phyloP scores from a whole-genome alignment of 92 coral and sea anemone genomes.

The Palythoa grandis region DNA sequence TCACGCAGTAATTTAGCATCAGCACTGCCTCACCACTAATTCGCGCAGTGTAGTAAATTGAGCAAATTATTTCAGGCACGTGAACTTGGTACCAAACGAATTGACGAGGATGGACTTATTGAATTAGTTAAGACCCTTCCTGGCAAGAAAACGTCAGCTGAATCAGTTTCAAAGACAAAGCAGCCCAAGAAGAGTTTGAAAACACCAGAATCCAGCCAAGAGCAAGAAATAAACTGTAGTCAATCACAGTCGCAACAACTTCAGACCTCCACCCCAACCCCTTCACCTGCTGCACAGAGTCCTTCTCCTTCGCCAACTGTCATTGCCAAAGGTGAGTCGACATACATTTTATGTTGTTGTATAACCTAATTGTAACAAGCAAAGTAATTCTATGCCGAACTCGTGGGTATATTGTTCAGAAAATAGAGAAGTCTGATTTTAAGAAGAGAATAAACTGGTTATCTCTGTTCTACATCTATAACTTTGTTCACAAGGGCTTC shows the following conservation, averaged over 20 bases:
- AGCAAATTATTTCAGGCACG: constrained; percentile 60
- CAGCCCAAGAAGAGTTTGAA: constrained; percentile 35
- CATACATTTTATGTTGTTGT: background rate
- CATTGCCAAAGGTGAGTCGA: constrained; percentile 5
- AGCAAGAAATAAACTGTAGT: background rate
- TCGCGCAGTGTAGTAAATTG: too few species aligned
- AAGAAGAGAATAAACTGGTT: too few species aligned
- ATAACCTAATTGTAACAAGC: too few species aligned
- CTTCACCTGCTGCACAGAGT: constrained; percentile 32
- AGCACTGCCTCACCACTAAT: too few species aligned
- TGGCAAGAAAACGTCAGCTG: constrained; percentile 67
- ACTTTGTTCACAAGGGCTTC: too few species aligned
- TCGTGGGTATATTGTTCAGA: too few species aligned
- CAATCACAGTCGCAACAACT: constrained; percentile 22
- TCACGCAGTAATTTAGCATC: too few species aligned
- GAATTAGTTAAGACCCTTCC: constrained; percentile 70
- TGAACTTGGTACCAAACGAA: constrained; percentile 74
- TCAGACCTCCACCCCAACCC: background rate
- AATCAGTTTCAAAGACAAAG: constrained; percentile 48
- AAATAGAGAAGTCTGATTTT: too few species aligned
- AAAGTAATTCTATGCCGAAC: too few species aligned
- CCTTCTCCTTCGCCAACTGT: background rate
- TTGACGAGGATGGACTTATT: constrained; percentile 87
- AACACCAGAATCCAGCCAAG: constrained; percentile 13
- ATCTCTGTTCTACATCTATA: too few species aligned